Evolutionary conservation across 1,140 invertebrate species (phyloP).

Genomic region (Pantala flavescens): DNA sequence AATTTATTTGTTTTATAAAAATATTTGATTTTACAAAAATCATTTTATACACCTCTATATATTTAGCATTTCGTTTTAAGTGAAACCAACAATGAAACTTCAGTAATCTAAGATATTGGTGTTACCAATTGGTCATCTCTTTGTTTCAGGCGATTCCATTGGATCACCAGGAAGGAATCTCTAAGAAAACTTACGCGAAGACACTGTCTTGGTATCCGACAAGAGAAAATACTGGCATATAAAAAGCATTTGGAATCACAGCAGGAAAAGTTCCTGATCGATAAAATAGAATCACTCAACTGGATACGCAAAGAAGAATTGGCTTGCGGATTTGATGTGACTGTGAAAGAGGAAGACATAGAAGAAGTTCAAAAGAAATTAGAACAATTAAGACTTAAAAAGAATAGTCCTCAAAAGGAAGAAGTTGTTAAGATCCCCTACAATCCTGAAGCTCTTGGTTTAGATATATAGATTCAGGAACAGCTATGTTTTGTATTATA

Average conservation of each 20-base stretch:
- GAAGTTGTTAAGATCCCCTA: not conserved
- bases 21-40: too few relatives aligned
- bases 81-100: too few relatives aligned
- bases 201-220: constrained; percentile 52
- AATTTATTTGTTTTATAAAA: too few relatives aligned
- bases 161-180: constrained; percentile 54
- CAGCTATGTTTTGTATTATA: too few relatives aligned
- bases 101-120: not conserved
- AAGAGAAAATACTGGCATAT: constrained; percentile 52
- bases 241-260: constrained; percentile 48
- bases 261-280: constrained; percentile 52
- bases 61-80: too few relatives aligned
- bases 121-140: not conserved
- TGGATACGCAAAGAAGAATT: constrained; percentile 61
- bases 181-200: constrained; percentile 50
- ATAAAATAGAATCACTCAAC: constrained; percentile 46
- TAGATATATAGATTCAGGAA: not conserved
- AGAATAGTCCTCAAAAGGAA: not conserved
- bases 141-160: constrained; percentile 34
- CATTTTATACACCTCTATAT: too few relatives aligned
- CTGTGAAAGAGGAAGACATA: not conserved
- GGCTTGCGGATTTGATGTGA: constrained; percentile 34
- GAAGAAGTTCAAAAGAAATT: not conserved
- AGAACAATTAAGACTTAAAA: not conserved
- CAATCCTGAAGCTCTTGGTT: not conserved